Evolutionary conservation across 2,113 vertebrate genomes (phyloP).

Genomic region (Gallinago media): DNA sequence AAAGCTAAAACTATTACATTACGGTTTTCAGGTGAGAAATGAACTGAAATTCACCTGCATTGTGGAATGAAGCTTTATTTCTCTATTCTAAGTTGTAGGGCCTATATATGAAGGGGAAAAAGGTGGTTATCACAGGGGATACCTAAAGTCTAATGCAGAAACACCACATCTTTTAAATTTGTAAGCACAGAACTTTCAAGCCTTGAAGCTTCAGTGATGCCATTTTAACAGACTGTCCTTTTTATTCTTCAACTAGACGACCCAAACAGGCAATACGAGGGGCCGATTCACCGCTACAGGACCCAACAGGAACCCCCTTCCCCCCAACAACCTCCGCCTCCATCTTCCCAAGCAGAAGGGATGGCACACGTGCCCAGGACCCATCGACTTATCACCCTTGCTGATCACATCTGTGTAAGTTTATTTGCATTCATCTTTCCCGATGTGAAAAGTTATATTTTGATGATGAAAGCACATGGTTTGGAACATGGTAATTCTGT

Average conservation of each 20-base stretch:
- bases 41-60: not conserved
- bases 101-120: not conserved
- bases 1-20: not conserved
- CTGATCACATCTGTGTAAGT: conserved; percentile 97
- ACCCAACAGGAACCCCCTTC: conserved; percentile 80
- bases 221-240: not conserved
- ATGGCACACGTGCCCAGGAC: conserved; percentile 88
- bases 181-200: not conserved
- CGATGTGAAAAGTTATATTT: not conserved
- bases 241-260: conserved; percentile 74
- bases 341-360: conserved; percentile 82
- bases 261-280: conserved; percentile 82
- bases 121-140: not conserved
- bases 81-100: not conserved
- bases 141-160: not conserved
- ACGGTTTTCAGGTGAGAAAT: not conserved
- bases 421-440: not conserved
- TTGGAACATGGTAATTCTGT: not conserved
- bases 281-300: conserved; percentile 84
- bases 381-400: conserved; percentile 94
- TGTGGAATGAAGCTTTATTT: not conserved
- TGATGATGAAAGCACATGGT: not conserved
- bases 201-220: not conserved
- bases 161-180: not conserved
- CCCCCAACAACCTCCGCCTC: conserved; percentile 79